Percentiles rank a stretch among this genome's conserved stretches.
Conservation (phyloP, 1,140 invertebrate genomes). For the Schlechtendalia chinensis region DNA sequence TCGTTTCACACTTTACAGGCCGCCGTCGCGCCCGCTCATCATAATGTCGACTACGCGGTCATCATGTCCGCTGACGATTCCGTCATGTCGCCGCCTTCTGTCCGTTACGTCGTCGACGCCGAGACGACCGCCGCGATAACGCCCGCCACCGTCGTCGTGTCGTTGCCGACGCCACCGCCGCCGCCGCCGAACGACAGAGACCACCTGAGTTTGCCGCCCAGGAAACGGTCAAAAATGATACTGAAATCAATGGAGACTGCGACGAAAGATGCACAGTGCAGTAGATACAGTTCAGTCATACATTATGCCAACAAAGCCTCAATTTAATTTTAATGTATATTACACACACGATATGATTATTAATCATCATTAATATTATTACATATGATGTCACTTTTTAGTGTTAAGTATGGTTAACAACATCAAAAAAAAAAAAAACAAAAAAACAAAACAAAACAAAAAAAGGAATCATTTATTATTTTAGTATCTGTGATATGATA, state of each 20-base stretch:
- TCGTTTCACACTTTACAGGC: slow-evolving; percentile 33
- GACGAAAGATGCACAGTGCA: slow-evolving; percentile 57
- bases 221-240: slow-evolving; percentile 76
- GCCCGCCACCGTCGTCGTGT: slow-evolving; percentile 51
- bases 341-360: neutral
- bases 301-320: slow-evolving; percentile 72
- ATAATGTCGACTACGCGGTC: neutral
- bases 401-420: too few species aligned
- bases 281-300: slow-evolving; percentile 75
- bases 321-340: neutral
- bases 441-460: too few species aligned
- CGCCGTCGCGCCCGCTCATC: neutral
- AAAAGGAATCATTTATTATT: slow-evolving; percentile 24
- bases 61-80: too few species aligned
- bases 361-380: too few species aligned
- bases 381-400: too few species aligned
- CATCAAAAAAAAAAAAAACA: too few species aligned
- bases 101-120: slow-evolving; percentile 58
- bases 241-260: slow-evolving; percentile 66
- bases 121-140: slow-evolving; percentile 55
- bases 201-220: slow-evolving; percentile 68
- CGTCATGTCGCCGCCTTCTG: slow-evolving; percentile 53
- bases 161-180: slow-evolving; percentile 55
- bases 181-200: slow-evolving; percentile 64
- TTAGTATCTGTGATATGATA: slow-evolving; percentile 44